These are phyloP conservation scores for Dione juno DNA, from an alignment of 2,888 invertebrate genomes.

Conservation along the genomic window DNA sequence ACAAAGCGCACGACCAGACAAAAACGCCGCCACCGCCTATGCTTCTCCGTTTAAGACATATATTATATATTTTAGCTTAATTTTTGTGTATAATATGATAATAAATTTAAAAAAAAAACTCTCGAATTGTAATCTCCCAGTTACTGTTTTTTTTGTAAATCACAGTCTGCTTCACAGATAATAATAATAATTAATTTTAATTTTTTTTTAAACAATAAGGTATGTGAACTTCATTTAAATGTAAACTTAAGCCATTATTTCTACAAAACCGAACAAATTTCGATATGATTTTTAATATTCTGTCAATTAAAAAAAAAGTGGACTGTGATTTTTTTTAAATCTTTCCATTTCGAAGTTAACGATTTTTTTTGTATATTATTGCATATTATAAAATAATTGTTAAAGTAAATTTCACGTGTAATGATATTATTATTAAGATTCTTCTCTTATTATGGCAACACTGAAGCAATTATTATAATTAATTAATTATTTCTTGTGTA, in stretches of 20 bases:
- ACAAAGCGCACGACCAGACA: conserved; percentile 3
- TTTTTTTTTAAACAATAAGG: conserved; percentile 8
- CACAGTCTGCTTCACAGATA: not conserved
- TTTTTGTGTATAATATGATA: conserved; percentile 13
- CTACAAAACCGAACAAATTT: conserved; percentile 1
- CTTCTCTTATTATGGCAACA: not conserved
- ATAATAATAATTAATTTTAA: not conserved
- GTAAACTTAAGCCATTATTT: not conserved
- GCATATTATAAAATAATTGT: not conserved
- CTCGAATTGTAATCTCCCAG: conserved; percentile 36
- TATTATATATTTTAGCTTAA: conserved; percentile 8
- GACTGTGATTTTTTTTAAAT: conserved; percentile 3
- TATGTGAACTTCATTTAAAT: not conserved
- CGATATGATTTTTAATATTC: conserved; percentile 14
- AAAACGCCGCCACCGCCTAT: conserved; percentile 14
- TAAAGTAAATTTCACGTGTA: conserved; percentile 19
- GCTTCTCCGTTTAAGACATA: conserved; percentile 3
- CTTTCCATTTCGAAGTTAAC: not conserved
- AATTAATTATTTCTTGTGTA: not conserved
- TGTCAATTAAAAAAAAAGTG: not conserved
- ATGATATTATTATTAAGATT: not conserved
- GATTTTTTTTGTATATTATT: not conserved
- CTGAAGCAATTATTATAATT: not conserved
- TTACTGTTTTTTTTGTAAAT: conserved; percentile 18
- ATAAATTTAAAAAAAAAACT: conserved; percentile 28